Evolutionary conservation across 2,888 invertebrate genomes (phyloP).

Genomic region (Meganola albula): DNA sequence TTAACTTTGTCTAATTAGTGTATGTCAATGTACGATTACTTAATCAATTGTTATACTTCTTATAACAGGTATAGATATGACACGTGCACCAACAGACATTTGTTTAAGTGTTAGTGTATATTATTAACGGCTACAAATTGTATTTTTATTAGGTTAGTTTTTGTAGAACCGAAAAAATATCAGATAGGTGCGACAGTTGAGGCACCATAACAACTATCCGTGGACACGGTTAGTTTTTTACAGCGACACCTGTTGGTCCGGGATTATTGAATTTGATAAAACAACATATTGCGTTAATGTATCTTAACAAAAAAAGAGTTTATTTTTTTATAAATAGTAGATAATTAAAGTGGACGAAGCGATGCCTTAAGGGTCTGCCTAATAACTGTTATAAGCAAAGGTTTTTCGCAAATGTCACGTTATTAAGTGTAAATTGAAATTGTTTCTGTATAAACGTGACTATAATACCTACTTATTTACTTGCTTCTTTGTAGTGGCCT

Average conservation of each 20-base stretch:
- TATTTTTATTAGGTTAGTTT: slow-evolving; percentile 29
- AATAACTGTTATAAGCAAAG: slow-evolving; percentile 13
- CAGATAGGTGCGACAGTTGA: slow-evolving; percentile 68
- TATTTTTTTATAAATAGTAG: slow-evolving; percentile 25
- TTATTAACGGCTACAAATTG: slow-evolving; percentile 34
- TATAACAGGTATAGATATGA: no score
- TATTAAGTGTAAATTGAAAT: slow-evolving; percentile 5
- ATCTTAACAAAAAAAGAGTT: slow-evolving; percentile 25
- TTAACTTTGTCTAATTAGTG: no score
- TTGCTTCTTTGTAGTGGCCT: no score
- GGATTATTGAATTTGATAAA: slow-evolving; percentile 58
- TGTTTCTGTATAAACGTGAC: no score
- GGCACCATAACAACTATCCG: slow-evolving; percentile 55
- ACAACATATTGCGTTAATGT: slow-evolving; percentile 44
- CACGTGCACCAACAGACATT: slow-evolving; percentile 6
- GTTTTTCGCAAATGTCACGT: slow-evolving; percentile 12
- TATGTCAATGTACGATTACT: no score
- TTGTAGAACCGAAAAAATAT: slow-evolving; percentile 47
- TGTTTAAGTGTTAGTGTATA: slow-evolving; percentile 15
- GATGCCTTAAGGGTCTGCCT: slow-evolving; percentile 11
- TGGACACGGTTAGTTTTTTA: slow-evolving; percentile 63
- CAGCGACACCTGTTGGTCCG: slow-evolving; percentile 56
- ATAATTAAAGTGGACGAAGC: slow-evolving; percentile 15
- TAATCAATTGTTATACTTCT: no score
- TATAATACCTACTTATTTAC: no score